Evolutionary conservation across 53 echinoderm and acorn worm species (phyloP), one percentile per base, ranked within the genome.

Genomic region (Henricia sp.): DNA sequence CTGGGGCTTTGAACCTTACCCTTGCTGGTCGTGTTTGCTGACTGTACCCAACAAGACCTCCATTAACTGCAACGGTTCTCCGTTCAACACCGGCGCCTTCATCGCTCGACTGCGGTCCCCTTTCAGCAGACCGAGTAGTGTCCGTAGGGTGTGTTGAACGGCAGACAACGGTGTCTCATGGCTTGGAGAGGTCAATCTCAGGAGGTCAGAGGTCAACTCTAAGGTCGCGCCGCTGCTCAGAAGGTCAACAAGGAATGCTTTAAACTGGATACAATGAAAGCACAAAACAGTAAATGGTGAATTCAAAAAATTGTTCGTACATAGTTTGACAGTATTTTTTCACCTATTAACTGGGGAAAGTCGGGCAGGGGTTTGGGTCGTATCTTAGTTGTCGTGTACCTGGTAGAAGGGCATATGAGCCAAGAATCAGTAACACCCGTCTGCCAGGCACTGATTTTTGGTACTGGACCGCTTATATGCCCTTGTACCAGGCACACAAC

Each of bases 211-310:
- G 19, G 84, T 44, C 11, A 92, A 73, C 19, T 86, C 84, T 50
- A 95, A 14, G 2, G 90, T 70, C 10, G 78, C 90, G 19, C 95
- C 95, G 3, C 34, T 16, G 50, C 90, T 87, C 33, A 95, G 82
- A 17, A 92, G 92, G 10, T 59, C 37, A 1, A 90, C 73, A 5
- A 92, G 19, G 20, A 92, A 83, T 4, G 66, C 29, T 58, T 84
- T 86, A 21, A 92, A 36, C 58, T 86, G 51, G 23, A 53, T 43
- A 41, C 8, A 58, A 52, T 23, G 58, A 20, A 71, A 34, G 34
- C 34, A 34, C 52, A 51, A 72, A 33, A 34, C n/a, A n/a, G n/a
- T n/a, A n/a, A n/a, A n/a, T n/a, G n/a, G n/a, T n/a, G n/a, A n/a
- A n/a, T n/a, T n/a, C n/a, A n/a, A n/a, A n/a, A n/a, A n/a, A n/a